Evolutionary conservation across 2,888 invertebrate genomes (phyloP).

Genomic region (Cheilosia vernalis): DNA sequence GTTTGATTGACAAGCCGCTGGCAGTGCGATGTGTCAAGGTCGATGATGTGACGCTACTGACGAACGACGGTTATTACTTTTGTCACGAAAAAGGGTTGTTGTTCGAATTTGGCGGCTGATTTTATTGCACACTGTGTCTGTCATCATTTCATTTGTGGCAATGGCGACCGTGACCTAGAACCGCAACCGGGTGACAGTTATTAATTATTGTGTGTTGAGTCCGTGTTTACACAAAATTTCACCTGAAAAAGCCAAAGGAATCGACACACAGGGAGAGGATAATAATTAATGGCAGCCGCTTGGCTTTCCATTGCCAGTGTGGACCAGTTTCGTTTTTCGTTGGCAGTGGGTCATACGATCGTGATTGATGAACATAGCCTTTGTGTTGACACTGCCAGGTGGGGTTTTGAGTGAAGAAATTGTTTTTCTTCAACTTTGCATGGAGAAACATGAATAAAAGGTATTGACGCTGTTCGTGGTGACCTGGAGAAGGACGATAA

Average conservation of each 20-base stretch:
- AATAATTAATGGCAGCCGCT: slow-evolving; percentile 59
- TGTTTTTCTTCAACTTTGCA: slow-evolving; percentile 5
- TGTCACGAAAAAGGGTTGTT: slow-evolving; percentile 49
- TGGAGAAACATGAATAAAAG: not conserved
- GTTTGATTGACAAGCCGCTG: slow-evolving; percentile 64
- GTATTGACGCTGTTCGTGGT: not conserved
- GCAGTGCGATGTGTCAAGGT: slow-evolving; percentile 49
- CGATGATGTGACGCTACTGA: slow-evolving; percentile 14
- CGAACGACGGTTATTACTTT: slow-evolving; percentile 50
- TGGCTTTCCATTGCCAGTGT: not conserved
- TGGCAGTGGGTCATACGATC: slow-evolving; percentile 57
- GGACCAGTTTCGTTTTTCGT: slow-evolving; percentile 48
- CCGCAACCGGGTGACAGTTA: slow-evolving; percentile 39
- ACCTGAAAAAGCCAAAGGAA: slow-evolving; percentile 59
- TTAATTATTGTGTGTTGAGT: slow-evolving; percentile 51
- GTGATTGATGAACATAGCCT: slow-evolving; percentile 68
- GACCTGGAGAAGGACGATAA: not conserved
- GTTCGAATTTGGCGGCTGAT: not conserved
- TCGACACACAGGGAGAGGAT: slow-evolving; percentile 34
- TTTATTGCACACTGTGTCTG: not conserved
- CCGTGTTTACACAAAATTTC: slow-evolving; percentile 59
- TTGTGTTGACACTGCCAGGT: slow-evolving; percentile 69
- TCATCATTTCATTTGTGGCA: slow-evolving; percentile 29
- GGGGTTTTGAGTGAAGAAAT: slow-evolving; percentile 27
- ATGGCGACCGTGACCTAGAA: slow-evolving; percentile 44